Evolutionary conservation across 2,888 invertebrate species (phyloP), one percentile per base, ranked within the genome.

Genomic region (Acronicta leporina): DNA sequence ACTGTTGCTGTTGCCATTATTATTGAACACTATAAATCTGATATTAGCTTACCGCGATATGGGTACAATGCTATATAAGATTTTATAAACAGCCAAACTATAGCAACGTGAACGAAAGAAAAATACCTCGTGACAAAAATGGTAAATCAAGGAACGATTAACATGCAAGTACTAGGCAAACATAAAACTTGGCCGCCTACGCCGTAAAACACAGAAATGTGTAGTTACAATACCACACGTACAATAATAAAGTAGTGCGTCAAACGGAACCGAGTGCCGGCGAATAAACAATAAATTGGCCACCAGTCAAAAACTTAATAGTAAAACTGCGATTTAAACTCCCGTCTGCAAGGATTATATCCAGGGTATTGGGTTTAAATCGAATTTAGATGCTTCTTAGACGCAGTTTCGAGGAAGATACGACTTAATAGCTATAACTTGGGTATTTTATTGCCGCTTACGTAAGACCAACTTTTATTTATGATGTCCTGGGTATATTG

Each of bases 311-410:
- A 77, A 83, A 79, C 74, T 78, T 78, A 80, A 80, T 76, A 75
- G 71, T 66, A 65, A 78, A 84, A 80, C 80, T 82, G 73, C 80
- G 75, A 80, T 82, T 82, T 83, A 69, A 80, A 82, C 66, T 84
- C 75, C 83, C 80, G 75, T 75, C 75, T 75, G 61, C 59, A 68
- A 66, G 79, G 75, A 80, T 81, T 81, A 84, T 75, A 73, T 75
- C 68, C 68, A 68, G 75, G 77, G 80, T 84, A 83, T 84, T 83
- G 84, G 75, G 77, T 77, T 76, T 80, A 80, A 80, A 82, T 80
- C 84, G 79, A 75, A 77, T 80, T 78, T 82, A 82, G 77, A 81
- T 84, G 84, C 76, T 73, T 73, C 83, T 84, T 78, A 72, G 73
- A 76, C 71, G 80, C 74, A 77, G 74, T 79, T 79, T 69, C 71